phyloP scores from a whole-genome alignment of 30 jellyfish, hydroid and myxozoan genomes.

The Clytia hemisphaerica region DNA sequence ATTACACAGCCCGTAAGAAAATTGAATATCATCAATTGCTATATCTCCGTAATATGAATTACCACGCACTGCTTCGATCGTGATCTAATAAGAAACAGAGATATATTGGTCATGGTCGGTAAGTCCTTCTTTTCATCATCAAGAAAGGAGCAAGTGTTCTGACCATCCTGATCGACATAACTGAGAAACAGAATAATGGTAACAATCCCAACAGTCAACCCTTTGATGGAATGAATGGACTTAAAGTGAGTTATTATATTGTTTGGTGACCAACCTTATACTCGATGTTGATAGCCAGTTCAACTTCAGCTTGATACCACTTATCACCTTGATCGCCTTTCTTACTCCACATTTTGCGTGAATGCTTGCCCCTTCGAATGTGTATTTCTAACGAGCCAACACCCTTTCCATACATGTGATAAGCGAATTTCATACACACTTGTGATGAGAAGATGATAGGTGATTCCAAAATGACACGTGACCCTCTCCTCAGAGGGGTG shows the following conservation, averaged over 20 bases:
- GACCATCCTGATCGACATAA: too few relatives aligned
- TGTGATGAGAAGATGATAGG: constrained; percentile 35
- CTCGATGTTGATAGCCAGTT: constrained; percentile 9
- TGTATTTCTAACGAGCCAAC: background rate
- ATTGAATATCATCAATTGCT: constrained; percentile 63
- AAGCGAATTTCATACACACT: constrained; percentile 49
- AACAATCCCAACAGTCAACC: too few relatives aligned
- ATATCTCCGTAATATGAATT: constrained; percentile 59
- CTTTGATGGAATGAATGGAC: too few relatives aligned
- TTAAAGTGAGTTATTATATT: background rate
- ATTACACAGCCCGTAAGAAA: constrained; percentile 50
- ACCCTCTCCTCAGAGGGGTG: background rate
- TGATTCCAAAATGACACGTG: constrained; percentile 36
- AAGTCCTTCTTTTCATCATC: too few relatives aligned
- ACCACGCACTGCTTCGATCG: constrained; percentile 80
- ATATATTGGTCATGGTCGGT: too few relatives aligned
- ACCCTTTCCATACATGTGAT: constrained; percentile 73
- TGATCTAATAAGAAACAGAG: constrained; percentile 27
- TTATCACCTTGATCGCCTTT: constrained; percentile 67
- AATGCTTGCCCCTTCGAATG: constrained; percentile 19
- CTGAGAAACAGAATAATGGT: too few relatives aligned
- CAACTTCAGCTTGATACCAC: constrained; percentile 55
- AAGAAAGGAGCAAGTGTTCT: too few relatives aligned
- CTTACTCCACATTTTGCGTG: constrained; percentile 46
- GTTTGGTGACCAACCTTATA: constrained; percentile 31